These are phyloP conservation scores for Naso thynnoides DNA, from an alignment of 2,797 vertebrate species.

Conservation along the genomic window DNA sequence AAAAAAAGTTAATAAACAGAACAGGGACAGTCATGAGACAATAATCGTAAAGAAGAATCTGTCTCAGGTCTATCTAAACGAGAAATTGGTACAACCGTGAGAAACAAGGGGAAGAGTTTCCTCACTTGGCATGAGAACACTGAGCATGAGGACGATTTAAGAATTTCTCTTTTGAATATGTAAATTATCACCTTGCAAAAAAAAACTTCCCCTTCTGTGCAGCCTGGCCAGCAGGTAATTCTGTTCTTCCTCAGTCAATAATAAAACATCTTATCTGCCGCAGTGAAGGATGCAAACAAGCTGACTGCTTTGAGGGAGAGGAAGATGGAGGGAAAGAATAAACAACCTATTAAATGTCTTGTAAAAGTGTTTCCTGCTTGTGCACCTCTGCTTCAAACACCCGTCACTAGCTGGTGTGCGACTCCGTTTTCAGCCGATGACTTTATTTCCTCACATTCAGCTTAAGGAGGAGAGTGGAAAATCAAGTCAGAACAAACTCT, in stretches of 20 bases:
- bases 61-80: too few species aligned
- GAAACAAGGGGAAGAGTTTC: too few species aligned
- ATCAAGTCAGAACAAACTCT: conserved; percentile 52
- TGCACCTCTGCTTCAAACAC: conserved; percentile 41
- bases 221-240: neutral
- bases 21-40: too few species aligned
- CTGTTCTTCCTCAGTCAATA: conserved; percentile 20
- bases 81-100: too few species aligned
- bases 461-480: conserved; percentile 28
- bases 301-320: conserved; percentile 45
- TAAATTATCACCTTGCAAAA: neutral
- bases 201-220: too few species aligned
- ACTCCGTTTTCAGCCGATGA: conserved; percentile 24
- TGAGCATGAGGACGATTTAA: neutral
- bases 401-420: conserved; percentile 18
- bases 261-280: conserved; percentile 48
- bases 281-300: conserved; percentile 54
- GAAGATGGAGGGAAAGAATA: conserved; percentile 23
- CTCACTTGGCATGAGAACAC: neutral
- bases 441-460: conserved; percentile 43
- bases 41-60: too few species aligned
- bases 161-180: neutral
- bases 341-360: conserved; percentile 60
- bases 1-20: too few species aligned
- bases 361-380: conserved; percentile 61